phyloP scores from a whole-genome alignment of 2,797 vertebrate species.

The Kryptopterus vitreolus region DNA sequence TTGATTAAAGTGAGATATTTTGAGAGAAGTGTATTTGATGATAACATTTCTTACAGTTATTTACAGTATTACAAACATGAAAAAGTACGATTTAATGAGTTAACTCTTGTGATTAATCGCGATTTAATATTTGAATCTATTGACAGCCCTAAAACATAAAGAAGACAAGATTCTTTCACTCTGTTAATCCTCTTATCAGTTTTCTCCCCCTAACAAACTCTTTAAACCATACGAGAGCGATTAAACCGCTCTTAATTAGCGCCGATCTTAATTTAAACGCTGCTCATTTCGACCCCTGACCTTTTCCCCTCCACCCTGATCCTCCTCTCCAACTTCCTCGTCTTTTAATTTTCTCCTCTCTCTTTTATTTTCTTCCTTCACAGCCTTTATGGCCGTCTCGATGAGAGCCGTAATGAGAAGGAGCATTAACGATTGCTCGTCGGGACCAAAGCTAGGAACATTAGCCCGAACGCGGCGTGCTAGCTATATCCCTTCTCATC shows the following conservation, averaged over 20 bases:
- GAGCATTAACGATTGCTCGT: conserved; percentile 18
- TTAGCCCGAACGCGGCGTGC: conserved; percentile 4
- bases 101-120: too few species aligned
- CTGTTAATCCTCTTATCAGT: too few species aligned
- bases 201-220: background rate
- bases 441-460: conserved; percentile 26
- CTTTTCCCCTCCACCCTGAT: conserved; percentile 5
- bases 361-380: too few species aligned
- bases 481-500: conserved; percentile 19
- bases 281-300: conserved; percentile 50
- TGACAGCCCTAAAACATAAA: too few species aligned
- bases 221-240: conserved; percentile 18
- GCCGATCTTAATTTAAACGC: conserved; percentile 6
- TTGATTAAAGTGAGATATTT: too few species aligned
- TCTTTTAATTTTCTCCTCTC: background rate
- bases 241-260: conserved; percentile 54
- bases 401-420: conserved; percentile 15
- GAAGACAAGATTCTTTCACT: too few species aligned
- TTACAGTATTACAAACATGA: too few species aligned
- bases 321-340: background rate
- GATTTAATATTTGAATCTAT: too few species aligned
- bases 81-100: too few species aligned
- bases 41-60: too few species aligned
- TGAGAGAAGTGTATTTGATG: too few species aligned
- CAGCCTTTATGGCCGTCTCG: background rate